Evolutionary conservation across 2,797 vertebrate species (phyloP), one percentile per base, ranked within the genome.

Genomic region (Columba guinea): DNA sequence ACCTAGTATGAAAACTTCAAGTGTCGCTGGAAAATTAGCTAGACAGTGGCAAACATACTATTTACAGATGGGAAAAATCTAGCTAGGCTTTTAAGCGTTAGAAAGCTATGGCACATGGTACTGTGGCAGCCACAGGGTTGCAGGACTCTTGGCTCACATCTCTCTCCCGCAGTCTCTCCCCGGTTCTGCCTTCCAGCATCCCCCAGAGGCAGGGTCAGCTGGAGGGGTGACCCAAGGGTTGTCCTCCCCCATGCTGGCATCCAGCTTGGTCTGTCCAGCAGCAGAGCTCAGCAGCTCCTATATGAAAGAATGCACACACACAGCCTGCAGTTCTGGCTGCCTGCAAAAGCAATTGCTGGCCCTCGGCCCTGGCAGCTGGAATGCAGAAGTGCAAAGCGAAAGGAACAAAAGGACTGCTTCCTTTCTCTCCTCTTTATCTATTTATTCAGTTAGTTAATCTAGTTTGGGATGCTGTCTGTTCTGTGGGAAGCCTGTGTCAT

Each of bases 301-400:
- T 59, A 79, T 23, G 11, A 35, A 86, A 71, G 88, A 26, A 76
- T 87, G 44, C 69, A 73, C 51, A 60, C 41, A 48, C 26, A 35
- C 6, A 94, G 93, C 78, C 89, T 91, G 82, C 62, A 88, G 77
- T 86, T 96, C 58, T 95, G 94, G 85, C 93, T 96, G 89, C 74
- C 91, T 90, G 73, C 62, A 84, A 90, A 90, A 90, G 78, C 56
- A 86, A 89, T 58, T n/a, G 51, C 70, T 96, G 92, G 87, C 89
- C 52, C 65, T 71, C 39, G 68, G 88, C 93, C 83, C 89, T 91
- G 93, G 93, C 92, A 95, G 46, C 84, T 93, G 96, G 87, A 95
- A 84, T 51, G 63, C 84, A 93, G 83, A 75, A 94, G 83, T 53
- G 64, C n/a, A 81, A 89, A 93, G 59, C 20, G 3, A 92, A 87